Percentiles rank a stretch among this genome's conserved stretches.
These are phyloP conservation scores for Fistularia commersonii DNA, from an alignment of 2,797 vertebrate species.

Conservation along the genomic window DNA sequence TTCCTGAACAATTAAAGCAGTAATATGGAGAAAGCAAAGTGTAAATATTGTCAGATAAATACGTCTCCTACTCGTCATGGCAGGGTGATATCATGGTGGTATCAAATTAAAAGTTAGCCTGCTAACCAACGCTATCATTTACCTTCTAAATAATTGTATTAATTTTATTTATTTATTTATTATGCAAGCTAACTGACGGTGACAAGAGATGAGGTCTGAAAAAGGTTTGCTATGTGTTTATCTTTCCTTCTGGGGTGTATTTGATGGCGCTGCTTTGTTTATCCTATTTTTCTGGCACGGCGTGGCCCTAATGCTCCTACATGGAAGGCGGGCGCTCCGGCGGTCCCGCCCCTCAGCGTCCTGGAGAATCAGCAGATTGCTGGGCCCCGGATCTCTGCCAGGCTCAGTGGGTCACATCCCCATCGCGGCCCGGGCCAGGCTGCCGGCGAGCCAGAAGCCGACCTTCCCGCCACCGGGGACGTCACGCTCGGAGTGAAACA, in stretches of 20 bases:
- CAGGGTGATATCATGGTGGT: no score
- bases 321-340: conserved; percentile 13
- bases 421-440: conserved; percentile 47
- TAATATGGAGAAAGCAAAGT: no score
- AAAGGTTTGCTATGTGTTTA: not conserved
- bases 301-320: conserved; percentile 24
- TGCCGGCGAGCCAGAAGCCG: conserved; percentile 38
- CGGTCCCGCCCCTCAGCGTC: conserved; percentile 25
- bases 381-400: conserved; percentile 49
- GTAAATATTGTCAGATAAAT: no score
- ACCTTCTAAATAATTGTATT: no score
- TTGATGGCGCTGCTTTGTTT: conserved; percentile 16
- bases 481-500: conserved; percentile 48
- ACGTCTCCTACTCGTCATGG: no score
- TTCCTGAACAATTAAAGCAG: no score
- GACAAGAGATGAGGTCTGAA: not conserved
- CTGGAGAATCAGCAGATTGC: conserved; percentile 68
- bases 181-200: no score
- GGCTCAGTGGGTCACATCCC: conserved; percentile 72
- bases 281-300: conserved; percentile 9
- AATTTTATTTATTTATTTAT: no score
- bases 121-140: no score
- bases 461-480: conserved; percentile 47
- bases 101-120: no score
- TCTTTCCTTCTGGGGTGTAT: not conserved